Evolutionary conservation across 2,113 vertebrate species (phyloP).

Genomic region (Okapia johnstoni): DNA sequence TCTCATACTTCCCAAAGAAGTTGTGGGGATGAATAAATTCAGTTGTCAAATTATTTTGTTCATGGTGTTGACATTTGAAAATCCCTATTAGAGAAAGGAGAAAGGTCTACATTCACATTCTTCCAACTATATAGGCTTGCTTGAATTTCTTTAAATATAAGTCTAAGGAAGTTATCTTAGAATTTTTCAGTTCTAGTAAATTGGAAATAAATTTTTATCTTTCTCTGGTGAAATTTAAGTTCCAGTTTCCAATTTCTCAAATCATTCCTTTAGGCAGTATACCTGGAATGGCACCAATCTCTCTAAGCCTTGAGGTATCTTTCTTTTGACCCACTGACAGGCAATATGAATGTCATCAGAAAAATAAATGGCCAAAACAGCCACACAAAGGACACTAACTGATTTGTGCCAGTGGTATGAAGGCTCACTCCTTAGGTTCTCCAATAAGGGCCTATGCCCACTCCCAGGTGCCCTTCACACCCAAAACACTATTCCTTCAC

Average conservation of each 20-base stretch:
- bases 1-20: neutral
- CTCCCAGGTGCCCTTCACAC: neutral
- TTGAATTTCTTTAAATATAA: neutral
- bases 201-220: neutral
- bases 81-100: neutral
- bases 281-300: neutral
- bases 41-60: neutral
- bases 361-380: neutral
- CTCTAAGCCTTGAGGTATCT: neutral
- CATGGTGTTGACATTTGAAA: neutral
- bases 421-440: neutral
- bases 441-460: neutral
- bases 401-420: neutral
- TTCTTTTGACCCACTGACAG: neutral
- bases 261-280: neutral
- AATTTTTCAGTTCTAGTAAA: conserved; percentile 31
- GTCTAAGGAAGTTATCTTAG: neutral
- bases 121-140: neutral
- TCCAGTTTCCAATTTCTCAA: conserved; percentile 8
- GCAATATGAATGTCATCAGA: neutral
- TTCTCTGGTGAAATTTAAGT: neutral
- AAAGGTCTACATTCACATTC: neutral
- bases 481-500: neutral
- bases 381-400: neutral
- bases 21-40: neutral